Percentiles rank a stretch among this genome's conserved stretches.
phyloP scores from a whole-genome alignment of 1,140 invertebrate genomes.

The Scaptomyza montana region DNA sequence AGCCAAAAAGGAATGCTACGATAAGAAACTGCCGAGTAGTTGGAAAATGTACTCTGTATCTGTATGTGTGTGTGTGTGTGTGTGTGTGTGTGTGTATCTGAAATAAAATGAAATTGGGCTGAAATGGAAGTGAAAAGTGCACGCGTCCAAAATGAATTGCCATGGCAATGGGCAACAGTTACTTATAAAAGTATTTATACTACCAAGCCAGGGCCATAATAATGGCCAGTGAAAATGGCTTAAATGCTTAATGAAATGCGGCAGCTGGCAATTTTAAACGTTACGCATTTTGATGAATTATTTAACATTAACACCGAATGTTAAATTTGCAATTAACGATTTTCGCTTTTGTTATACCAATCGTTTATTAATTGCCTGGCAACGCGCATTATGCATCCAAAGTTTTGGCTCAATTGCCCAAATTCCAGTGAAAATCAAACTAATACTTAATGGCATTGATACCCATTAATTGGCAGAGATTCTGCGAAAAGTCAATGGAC shows the following conservation, averaged over 20 bases:
- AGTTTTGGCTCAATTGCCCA: conserved; percentile 30
- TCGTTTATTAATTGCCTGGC: conserved; percentile 48
- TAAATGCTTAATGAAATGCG: conserved; percentile 11
- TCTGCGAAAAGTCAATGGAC: too few relatives aligned
- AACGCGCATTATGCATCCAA: conserved; percentile 35
- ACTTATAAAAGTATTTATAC: conserved; percentile 32
- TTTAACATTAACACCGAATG: conserved; percentile 63
- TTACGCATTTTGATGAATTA: conserved; percentile 56
- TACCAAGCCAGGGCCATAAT: conserved; percentile 10
- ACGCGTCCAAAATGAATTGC: conserved; percentile 43
- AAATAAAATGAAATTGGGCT: conserved; percentile 56
- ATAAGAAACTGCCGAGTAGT: conserved; percentile 42
- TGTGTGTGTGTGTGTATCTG: not conserved
- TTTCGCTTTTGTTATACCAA: conserved; percentile 29
- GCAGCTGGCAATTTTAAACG: conserved; percentile 24
- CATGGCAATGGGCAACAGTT: conserved; percentile 43
- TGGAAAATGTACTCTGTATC: conserved; percentile 18
- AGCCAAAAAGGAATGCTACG: conserved; percentile 48
- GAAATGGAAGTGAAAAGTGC: conserved; percentile 54
- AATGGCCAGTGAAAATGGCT: conserved; percentile 27
- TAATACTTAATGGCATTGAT: conserved; percentile 23
- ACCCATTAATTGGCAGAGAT: not conserved
- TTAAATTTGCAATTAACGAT: conserved; percentile 46
- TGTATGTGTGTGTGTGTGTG: not conserved
- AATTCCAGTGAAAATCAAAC: conserved; percentile 41